phyloP scores from a whole-genome alignment of 2,113 vertebrate genomes.

The Phylloscopus trochilus region DNA sequence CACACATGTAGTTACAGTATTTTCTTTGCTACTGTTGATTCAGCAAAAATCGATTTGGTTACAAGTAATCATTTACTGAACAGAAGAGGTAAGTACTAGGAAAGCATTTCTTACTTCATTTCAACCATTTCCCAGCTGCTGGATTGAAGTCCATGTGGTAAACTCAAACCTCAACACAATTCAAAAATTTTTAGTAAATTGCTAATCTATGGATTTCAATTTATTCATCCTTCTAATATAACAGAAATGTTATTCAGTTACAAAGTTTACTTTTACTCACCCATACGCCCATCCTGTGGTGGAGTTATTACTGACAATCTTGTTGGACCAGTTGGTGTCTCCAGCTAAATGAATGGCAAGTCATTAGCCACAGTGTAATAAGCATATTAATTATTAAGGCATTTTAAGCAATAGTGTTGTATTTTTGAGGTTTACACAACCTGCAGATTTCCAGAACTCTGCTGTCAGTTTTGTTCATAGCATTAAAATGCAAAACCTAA shows the following conservation, averaged over 20 bases:
- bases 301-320: conserved; percentile 83
- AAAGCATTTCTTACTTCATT: background rate
- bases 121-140: background rate
- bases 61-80: background rate
- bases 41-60: background rate
- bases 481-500: background rate
- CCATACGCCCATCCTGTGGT: conserved; percentile 79
- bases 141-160: background rate
- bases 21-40: background rate
- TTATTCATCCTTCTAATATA: background rate
- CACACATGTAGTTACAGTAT: background rate
- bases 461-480: background rate
- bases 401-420: background rate
- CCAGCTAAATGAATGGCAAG: conserved; percentile 63
- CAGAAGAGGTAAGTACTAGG: background rate
- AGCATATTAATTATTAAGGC: background rate
- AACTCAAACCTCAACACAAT: background rate
- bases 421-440: background rate
- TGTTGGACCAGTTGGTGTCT: conserved; percentile 40
- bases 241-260: background rate
- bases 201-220: background rate
- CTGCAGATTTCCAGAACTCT: background rate
- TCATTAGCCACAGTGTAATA: background rate
- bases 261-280: conserved; percentile 65
- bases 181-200: background rate